These are phyloP conservation scores for Cervus canadensis DNA, from an alignment of 2,113 vertebrate species.

Conservation along the genomic window DNA sequence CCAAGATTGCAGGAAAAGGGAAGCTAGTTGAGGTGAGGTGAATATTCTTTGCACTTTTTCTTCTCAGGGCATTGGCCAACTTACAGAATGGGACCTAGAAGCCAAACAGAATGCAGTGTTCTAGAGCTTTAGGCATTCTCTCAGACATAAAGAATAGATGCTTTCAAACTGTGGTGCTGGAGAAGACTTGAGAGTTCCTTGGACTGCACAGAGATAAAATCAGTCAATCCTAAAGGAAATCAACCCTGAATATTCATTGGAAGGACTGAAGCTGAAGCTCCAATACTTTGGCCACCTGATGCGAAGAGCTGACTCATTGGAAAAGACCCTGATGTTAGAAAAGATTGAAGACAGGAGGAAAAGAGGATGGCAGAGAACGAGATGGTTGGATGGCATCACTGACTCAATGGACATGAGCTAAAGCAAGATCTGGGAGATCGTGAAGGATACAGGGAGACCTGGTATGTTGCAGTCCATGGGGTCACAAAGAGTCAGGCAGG, in stretches of 20 bases:
- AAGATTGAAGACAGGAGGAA: neutral
- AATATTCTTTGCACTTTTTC: neutral
- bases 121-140: neutral
- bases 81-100: neutral
- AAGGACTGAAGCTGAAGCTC: neutral
- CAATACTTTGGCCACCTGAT: neutral
- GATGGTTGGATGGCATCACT: neutral
- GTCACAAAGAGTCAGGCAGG: accelerated
- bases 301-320: neutral
- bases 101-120: neutral
- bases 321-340: neutral
- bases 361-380: neutral
- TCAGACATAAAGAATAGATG: neutral
- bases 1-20: neutral
- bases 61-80: neutral
- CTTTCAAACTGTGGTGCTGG: neutral
- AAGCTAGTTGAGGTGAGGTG: neutral
- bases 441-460: neutral
- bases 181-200: neutral
- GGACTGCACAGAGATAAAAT: neutral
- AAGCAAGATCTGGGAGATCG: neutral
- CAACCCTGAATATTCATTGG: neutral
- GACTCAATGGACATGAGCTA: neutral
- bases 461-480: neutral
- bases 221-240: neutral